Percentiles rank a stretch among this genome's conserved stretches.
Conservation (phyloP, 2,797 vertebrate species). For the Peromyscus nudipes region DNA sequence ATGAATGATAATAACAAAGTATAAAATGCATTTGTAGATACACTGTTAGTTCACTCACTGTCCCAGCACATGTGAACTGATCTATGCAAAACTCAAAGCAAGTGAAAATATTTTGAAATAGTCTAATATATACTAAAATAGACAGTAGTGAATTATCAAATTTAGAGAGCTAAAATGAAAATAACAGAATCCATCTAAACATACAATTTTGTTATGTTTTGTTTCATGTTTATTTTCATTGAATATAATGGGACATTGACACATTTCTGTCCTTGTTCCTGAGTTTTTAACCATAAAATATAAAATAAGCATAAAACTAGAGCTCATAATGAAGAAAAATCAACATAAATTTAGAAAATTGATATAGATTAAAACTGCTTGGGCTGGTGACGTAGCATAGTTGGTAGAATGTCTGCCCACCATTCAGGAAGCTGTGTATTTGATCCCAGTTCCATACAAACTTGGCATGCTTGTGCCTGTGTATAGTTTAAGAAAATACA, state of each 20-base stretch:
- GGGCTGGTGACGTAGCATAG: neutral
- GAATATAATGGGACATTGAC: neutral
- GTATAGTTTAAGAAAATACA: neutral
- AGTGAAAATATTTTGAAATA: conserved; percentile 1
- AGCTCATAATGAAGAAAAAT: neutral
- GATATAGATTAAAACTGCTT: neutral
- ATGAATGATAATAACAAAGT: neutral
- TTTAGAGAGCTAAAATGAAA: neutral
- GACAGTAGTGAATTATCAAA: neutral
- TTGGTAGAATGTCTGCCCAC: neutral
- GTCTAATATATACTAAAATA: neutral
- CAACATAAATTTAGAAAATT: neutral
- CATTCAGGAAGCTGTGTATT: neutral
- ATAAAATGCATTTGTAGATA: neutral
- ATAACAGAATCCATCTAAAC: neutral
- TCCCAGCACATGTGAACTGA: neutral
- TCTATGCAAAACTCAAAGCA: neutral
- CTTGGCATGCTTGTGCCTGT: neutral
- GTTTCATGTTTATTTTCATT: conserved; percentile 1
- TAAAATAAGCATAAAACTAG: rapidly evolving
- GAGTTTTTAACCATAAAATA: neutral
- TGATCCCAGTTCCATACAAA: neutral
- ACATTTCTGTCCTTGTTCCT: neutral
- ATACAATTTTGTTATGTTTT: neutral
- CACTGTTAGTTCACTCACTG: neutral